Evolutionary conservation across 2,113 vertebrate genomes (phyloP).

Genomic region (Furnarius figulus): DNA sequence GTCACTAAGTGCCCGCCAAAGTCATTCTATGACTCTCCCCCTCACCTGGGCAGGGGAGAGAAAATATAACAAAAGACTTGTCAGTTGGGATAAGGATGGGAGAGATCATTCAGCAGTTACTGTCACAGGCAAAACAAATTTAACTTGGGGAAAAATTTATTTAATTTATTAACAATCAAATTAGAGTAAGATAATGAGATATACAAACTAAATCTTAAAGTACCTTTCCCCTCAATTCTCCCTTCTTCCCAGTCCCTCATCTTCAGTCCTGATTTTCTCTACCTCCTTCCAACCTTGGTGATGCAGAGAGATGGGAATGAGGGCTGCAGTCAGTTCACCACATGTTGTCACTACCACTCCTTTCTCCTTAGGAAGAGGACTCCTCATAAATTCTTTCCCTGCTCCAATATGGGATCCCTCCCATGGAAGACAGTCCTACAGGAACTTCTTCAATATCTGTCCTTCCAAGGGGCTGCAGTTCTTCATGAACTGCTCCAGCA

Average conservation of each 20-base stretch:
- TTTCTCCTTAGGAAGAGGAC: not conserved
- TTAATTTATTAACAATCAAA: not conserved
- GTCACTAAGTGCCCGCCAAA: not conserved
- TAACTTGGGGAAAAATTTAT: not conserved
- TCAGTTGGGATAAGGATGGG: not conserved
- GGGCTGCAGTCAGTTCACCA: not conserved
- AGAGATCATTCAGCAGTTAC: not conserved
- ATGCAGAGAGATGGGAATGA: too few species aligned
- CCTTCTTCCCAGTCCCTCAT: not conserved
- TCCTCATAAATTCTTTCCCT: not conserved
- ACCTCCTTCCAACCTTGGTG: not conserved
- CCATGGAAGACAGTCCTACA: not conserved
- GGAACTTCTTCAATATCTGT: not conserved
- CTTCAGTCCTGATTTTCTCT: not conserved
- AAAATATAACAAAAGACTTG: not conserved
- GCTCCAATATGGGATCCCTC: not conserved
- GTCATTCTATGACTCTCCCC: not conserved
- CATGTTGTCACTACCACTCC: not conserved
- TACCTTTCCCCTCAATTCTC: not conserved
- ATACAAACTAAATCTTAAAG: not conserved
- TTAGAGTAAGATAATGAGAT: not conserved
- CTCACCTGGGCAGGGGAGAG: not conserved
- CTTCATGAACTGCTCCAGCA: not conserved
- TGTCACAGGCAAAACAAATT: not conserved
- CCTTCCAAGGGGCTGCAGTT: not conserved